These are phyloP conservation scores for Lampropteryx suffumata DNA, from an alignment of 2,888 invertebrate species.

Conservation along the genomic window DNA sequence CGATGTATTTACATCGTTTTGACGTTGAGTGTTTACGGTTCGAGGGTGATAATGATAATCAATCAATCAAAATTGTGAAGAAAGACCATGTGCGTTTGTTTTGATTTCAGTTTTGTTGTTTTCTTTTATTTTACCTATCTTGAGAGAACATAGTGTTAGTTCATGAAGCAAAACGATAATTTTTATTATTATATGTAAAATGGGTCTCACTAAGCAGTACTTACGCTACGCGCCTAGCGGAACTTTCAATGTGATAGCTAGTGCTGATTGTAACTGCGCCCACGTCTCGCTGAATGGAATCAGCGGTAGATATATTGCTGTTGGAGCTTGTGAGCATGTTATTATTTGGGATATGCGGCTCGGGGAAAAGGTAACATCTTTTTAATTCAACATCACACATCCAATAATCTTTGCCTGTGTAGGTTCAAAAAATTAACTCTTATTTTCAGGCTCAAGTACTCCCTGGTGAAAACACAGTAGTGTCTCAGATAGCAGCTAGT, in stretches of 20 bases:
- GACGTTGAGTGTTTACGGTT: too few species aligned
- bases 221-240: slow-evolving; percentile 92
- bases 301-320: slow-evolving; percentile 93
- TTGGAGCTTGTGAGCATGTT: slow-evolving; percentile 97
- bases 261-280: slow-evolving; percentile 89
- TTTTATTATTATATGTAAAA: slow-evolving; percentile 57
- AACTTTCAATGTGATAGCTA: slow-evolving; percentile 94
- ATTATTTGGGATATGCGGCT: slow-evolving; percentile 96
- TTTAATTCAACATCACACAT: too few species aligned
- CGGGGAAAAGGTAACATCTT: slow-evolving; percentile 86
- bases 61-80: too few species aligned
- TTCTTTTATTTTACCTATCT: too few species aligned
- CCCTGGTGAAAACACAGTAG: slow-evolving; percentile 90
- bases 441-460: slow-evolving; percentile 87
- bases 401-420: background rate
- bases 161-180: too few species aligned
- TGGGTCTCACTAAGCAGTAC: slow-evolving; percentile 97
- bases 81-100: too few species aligned
- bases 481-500: slow-evolving; percentile 89
- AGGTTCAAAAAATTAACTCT: slow-evolving; percentile 10
- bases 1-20: too few species aligned
- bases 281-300: slow-evolving; percentile 90
- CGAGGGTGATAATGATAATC: too few species aligned
- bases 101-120: too few species aligned
- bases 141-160: too few species aligned